phyloP scores from a whole-genome alignment of 2,797 vertebrate genomes.

The Propithecus perrieri region DNA sequence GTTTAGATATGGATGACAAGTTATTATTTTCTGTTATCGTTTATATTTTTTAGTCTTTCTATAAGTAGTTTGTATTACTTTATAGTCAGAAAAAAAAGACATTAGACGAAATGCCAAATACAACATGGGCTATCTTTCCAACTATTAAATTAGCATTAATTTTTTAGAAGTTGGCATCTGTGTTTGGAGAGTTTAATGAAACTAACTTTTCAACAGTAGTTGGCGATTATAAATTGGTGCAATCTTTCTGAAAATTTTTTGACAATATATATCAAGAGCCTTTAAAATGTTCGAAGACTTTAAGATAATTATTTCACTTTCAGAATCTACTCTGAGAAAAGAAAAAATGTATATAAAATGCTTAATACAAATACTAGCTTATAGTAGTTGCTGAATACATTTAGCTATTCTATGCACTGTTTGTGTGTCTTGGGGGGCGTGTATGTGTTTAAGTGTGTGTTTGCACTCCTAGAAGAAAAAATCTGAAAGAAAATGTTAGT shows the following conservation, averaged over 20 bases:
- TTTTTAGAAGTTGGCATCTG: background rate
- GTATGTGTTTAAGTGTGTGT: background rate
- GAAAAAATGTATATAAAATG: background rate
- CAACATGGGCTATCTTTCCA: background rate
- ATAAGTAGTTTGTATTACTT: background rate
- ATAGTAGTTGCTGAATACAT: background rate
- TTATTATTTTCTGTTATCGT: background rate
- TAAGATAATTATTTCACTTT: slow-evolving; percentile 44
- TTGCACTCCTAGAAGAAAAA: background rate
- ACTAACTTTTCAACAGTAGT: background rate
- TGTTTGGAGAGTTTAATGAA: background rate
- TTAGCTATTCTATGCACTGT: background rate
- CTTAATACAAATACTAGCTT: background rate
- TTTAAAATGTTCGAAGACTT: slow-evolving; percentile 16
- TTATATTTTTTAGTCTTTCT: background rate
- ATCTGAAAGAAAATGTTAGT: background rate
- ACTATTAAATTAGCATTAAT: background rate
- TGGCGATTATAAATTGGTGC: background rate
- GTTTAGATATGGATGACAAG: background rate
- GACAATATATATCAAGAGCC: background rate
- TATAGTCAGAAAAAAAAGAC: background rate
- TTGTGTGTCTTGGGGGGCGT: background rate
- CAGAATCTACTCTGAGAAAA: slow-evolving; percentile 43
- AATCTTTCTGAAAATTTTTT: slow-evolving; percentile 19
- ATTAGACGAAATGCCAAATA: background rate